Base-by-base conservation (phyloP, 2,888 invertebrate species). In the Phasia obesa region DNA sequence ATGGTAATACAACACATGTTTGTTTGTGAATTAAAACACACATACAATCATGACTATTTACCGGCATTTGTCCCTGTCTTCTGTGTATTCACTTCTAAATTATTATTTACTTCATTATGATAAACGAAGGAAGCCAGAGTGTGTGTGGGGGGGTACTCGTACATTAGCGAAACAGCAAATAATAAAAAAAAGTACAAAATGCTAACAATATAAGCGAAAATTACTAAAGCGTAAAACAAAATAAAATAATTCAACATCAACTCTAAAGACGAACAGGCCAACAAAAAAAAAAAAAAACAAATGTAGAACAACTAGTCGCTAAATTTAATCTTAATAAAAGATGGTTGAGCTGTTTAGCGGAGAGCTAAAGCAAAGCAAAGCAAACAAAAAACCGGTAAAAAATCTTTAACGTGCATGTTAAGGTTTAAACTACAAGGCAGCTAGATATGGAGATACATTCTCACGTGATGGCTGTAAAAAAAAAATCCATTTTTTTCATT, bases 221-320 rank as follows among this genome's bases (percentile, higher is more conserved):
- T 73, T 44, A 71, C 51, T 73, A 73, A 78, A 79, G 71, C 65
- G 67, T 65, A 67, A 67, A 79, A 73, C 44, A 44, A 79, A 47
- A 21, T 51, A 55, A 59, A 55, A 25, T n/a, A n/a, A n/a, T 44
- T 31, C 17, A 42, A 60, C 47, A 64, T 49, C 23, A 59, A 57
- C 59, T 59, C 21, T 44, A 27, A 78, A 49, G 35, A 51, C 25
- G 55, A 44, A 55, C 57, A 49, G 25, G 42, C 35, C 17, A 69
- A 44, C 25, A 49, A 44, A 64, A 27, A 49, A 42, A 49, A n/a
- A 35, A 62, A 27, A 44, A 67, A 31, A 47, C 38, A 71, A 71
- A 78, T 47, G 67, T 73, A 19, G 59, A 73, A 79, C 65, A 59
- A 59, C 73, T 73, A 65, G 73, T 73, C 53, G 17, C 27, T 67